Base-by-base conservation (phyloP, 2,888 invertebrate species). In the Tetheella fluctuosa region DNA sequence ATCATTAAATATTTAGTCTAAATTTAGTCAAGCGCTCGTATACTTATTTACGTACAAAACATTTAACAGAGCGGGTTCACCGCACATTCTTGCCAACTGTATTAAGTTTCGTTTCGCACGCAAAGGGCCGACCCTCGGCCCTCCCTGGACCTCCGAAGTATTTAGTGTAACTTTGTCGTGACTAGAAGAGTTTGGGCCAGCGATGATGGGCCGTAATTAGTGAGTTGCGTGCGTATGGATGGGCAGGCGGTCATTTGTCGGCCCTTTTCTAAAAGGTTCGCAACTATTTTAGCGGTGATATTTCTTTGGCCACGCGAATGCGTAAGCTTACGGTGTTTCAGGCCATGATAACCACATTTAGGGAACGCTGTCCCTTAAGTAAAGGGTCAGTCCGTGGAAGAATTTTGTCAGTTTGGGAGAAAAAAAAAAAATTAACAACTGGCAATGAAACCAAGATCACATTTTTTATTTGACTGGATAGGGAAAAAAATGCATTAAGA, bases 81-180 rank as follows among this genome's bases (percentile, higher is more conserved):
- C 81, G 83, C 83, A 83, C 83, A 86, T 86, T 84, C 85, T 84
- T 84, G 77, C 69, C 59, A 73, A 80, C 68, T 76, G 67, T 70
- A 73, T 73, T 76, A 83, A 85, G 79, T 83, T 82, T 79, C 74
- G 71, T 77, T 84, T 80, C 76, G 71, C 85, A 84, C 85, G 81
- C 84, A 71, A 83, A 68, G 68, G 73, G 71, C 68, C 67, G 65
- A 60, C 64, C 65, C 63, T 25, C 25, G 55, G 69, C 60, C 69
- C 69, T 66, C 64, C 58, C 59, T 61, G 12, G 60, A 55, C 61
- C 54, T 39, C 59, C 62, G 59, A 65, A 70, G 77, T 78, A 73
- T 74, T 77, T 73, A 77, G 73, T 69, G 68, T 65, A 79, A 81
- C 72, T 77, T 79, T 68, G 76, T 68, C 71, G 70, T 69, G 67